phyloP scores from a whole-genome alignment of 2,888 invertebrate species.

The Malachius bipustulatus region DNA sequence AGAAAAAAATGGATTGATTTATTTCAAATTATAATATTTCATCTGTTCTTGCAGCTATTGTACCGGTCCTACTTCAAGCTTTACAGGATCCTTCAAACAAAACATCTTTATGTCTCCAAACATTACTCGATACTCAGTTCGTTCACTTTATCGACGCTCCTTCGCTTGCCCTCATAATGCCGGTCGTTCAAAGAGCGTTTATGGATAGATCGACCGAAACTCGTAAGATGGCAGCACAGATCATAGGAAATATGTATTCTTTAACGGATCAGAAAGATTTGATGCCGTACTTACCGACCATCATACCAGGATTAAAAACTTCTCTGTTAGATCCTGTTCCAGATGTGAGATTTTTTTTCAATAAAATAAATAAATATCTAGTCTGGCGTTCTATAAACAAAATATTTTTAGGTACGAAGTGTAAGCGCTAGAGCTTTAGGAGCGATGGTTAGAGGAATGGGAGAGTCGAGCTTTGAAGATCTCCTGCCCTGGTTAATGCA shows the following conservation, averaged over 20 bases:
- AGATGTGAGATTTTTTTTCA: slow-evolving; percentile 46
- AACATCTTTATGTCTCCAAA: slow-evolving; percentile 87
- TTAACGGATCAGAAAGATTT: slow-evolving; percentile 97
- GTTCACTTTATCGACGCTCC: slow-evolving; percentile 99
- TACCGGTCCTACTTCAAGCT: slow-evolving; percentile 76
- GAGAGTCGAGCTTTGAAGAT: slow-evolving; percentile 91
- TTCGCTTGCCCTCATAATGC: slow-evolving; percentile 97
- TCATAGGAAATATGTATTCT: slow-evolving; percentile 99
- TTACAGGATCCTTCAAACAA: slow-evolving; percentile 93
- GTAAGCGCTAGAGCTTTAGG: slow-evolving; percentile 94
- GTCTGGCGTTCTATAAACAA: background rate
- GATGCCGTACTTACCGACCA: slow-evolving; percentile 87
- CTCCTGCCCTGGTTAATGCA: slow-evolving; percentile 97
- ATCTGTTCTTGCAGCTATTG: slow-evolving; percentile 50
- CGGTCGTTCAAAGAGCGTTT: slow-evolving; percentile 95
- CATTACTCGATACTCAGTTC: slow-evolving; percentile 88
- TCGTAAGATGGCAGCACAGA: slow-evolving; percentile 97
- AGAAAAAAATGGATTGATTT: background rate
- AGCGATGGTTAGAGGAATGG: slow-evolving; percentile 96
- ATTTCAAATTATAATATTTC: background rate
- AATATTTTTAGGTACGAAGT: slow-evolving; percentile 56
- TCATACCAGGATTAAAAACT: slow-evolving; percentile 92
- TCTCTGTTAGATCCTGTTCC: slow-evolving; percentile 96
- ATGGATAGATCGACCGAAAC: slow-evolving; percentile 97
- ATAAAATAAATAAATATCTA: background rate